Conservation (phyloP, 2,888 invertebrate genomes). For the Agonopterix arenella region DNA sequence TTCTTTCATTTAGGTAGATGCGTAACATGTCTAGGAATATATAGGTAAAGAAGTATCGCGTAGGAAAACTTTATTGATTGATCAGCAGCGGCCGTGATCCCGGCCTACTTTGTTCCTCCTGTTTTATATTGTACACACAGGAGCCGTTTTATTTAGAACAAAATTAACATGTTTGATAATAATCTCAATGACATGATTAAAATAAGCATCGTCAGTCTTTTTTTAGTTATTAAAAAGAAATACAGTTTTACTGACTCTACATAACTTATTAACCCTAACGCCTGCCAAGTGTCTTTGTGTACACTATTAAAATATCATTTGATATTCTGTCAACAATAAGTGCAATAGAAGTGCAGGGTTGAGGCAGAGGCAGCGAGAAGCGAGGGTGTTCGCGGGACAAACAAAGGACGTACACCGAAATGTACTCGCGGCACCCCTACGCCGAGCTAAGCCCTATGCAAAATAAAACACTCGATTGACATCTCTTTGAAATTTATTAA, state of each 20-base stretch:
- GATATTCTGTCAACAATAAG: constrained; percentile 65
- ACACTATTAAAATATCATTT: constrained; percentile 56
- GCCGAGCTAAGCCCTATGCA: constrained; percentile 67
- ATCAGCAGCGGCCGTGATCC: constrained; percentile 8
- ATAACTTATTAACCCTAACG: too few species aligned
- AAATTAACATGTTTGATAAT: too few species aligned
- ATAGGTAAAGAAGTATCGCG: constrained; percentile 1
- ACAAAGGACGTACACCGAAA: constrained; percentile 75
- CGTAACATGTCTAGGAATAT: too few species aligned
- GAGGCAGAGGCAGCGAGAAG: constrained; percentile 22
- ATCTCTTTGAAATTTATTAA: constrained; percentile 76
- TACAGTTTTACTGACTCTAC: too few species aligned
- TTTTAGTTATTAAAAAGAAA: too few species aligned
- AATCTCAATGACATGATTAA: too few species aligned
- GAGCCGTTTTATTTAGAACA: too few species aligned
- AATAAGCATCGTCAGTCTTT: too few species aligned
- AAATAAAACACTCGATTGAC: constrained; percentile 76
- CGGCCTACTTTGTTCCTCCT: constrained; percentile 10
- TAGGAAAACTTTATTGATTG: constrained; percentile 13
- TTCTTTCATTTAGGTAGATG: too few species aligned
- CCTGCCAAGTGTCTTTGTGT: constrained; percentile 22
- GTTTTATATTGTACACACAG: not conserved
- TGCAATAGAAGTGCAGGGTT: constrained; percentile 34
- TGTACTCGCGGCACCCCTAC: constrained; percentile 69
- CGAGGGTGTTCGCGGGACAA: constrained; percentile 31